A percentile compares a stretch with the other conserved stretches of the same genome.
Evolutionary conservation across 2,888 invertebrate species (phyloP).

Genomic region (Diarsia rubi): DNA sequence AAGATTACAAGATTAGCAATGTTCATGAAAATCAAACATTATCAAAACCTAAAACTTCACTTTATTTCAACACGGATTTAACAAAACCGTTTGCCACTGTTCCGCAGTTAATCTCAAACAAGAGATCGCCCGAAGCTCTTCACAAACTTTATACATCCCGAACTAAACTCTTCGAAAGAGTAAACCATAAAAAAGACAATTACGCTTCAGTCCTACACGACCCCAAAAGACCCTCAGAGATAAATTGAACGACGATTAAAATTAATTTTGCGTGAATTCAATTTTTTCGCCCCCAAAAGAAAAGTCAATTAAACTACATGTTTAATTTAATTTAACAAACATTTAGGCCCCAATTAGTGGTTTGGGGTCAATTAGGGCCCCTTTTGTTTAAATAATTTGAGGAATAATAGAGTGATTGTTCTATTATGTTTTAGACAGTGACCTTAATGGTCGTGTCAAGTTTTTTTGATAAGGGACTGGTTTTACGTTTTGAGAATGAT

Average conservation of each 20-base stretch:
- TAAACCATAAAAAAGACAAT: slow-evolving; percentile 48
- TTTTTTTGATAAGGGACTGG: slow-evolving; percentile 31
- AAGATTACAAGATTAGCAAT: neutral
- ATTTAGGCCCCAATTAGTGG: slow-evolving; percentile 60
- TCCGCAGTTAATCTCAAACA: slow-evolving; percentile 29
- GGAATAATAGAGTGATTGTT: slow-evolving; percentile 59
- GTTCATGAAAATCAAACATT: neutral
- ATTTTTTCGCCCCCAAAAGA: slow-evolving; percentile 70
- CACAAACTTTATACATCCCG: slow-evolving; percentile 45
- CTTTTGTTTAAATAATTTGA: slow-evolving; percentile 66
- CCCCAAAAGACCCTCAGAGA: slow-evolving; percentile 62
- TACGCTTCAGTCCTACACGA: slow-evolving; percentile 48
- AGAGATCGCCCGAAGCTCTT: slow-evolving; percentile 31
- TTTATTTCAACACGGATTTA: slow-evolving; percentile 24
- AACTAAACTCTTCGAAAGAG: slow-evolving; percentile 34
- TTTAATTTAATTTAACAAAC: slow-evolving; percentile 71
- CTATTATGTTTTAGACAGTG: slow-evolving; percentile 48
- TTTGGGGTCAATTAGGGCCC: slow-evolving; percentile 52
- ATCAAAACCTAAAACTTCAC: slow-evolving; percentile 17
- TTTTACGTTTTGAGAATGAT: slow-evolving; percentile 43
- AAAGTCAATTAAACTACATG: slow-evolving; percentile 73
- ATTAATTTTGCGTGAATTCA: slow-evolving; percentile 80
- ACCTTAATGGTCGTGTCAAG: slow-evolving; percentile 46
- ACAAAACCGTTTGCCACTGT: slow-evolving; percentile 29
- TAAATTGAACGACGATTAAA: slow-evolving; percentile 79